Evolutionary conservation across 2,888 invertebrate species (phyloP).

Genomic region (Iphiclides podalirius): DNA sequence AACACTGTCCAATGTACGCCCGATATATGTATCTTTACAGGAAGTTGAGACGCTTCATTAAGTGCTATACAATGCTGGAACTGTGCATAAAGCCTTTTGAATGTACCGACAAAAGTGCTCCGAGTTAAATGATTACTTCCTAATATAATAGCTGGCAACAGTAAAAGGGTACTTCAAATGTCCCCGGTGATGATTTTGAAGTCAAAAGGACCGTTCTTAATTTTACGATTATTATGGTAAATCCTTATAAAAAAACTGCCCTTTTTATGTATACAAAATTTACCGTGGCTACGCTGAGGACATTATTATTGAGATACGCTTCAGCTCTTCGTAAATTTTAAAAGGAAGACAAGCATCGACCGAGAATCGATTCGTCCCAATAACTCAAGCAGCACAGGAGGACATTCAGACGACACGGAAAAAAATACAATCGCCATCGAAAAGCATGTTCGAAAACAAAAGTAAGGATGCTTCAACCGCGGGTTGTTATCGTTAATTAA

Average conservation of each 20-base stretch:
- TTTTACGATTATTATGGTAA: no score
- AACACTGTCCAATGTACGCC: constrained; percentile 56
- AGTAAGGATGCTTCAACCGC: constrained; percentile 61
- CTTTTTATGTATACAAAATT: no score
- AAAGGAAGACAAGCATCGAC: no score
- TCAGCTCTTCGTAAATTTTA: no score
- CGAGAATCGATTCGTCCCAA: no score
- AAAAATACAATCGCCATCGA: constrained; percentile 9
- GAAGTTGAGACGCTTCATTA: constrained; percentile 72
- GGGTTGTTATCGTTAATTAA: constrained; percentile 66
- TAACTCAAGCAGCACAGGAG: no score
- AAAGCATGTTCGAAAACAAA: constrained; percentile 30
- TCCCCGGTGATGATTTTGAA: not conserved
- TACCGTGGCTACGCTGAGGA: no score
- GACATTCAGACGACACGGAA: not conserved
- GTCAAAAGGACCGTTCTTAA: not conserved
- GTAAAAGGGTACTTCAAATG: not conserved
- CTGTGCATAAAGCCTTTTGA: constrained; percentile 50
- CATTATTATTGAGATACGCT: no score
- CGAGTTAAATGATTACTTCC: constrained; percentile 30
- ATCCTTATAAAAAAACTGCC: no score
- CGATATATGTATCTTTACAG: constrained; percentile 37
- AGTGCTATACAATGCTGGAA: constrained; percentile 47
- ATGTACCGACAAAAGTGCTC: constrained; percentile 49
- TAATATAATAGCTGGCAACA: constrained; percentile 7